Percentiles rank a stretch among this genome's conserved stretches.
These are phyloP conservation scores for Lordiphosa clarofinis DNA, from an alignment of 1,140 invertebrate species.

Conservation along the genomic window DNA sequence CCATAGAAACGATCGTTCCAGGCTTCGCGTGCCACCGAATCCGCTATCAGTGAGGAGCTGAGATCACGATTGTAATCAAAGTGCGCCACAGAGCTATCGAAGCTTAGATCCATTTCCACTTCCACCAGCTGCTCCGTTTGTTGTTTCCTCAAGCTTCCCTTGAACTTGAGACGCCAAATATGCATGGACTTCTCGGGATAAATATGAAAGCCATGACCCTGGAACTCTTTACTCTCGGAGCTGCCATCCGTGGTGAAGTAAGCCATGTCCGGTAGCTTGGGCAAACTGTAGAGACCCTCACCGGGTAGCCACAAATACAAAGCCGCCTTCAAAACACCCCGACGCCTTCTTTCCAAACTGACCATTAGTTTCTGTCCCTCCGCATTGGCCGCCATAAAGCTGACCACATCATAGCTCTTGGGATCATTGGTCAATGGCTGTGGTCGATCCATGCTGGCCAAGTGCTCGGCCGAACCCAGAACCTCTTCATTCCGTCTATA, in stretches of 20 bases:
- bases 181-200: conserved; percentile 65
- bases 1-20: conserved; percentile 72
- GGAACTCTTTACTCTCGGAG: conserved; percentile 58
- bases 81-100: conserved; percentile 43
- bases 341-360: conserved; percentile 52
- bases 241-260: conserved; percentile 64
- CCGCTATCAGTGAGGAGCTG: conserved; percentile 64
- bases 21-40: conserved; percentile 69
- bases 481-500: conserved; percentile 55
- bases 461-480: conserved; percentile 30
- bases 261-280: conserved; percentile 66
- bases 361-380: conserved; percentile 61
- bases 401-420: conserved; percentile 71
- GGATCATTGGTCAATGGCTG: conserved; percentile 58
- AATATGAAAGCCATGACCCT: conserved; percentile 60
- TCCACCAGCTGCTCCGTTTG: too few relatives aligned
- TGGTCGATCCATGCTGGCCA: conserved; percentile 53
- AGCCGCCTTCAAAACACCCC: conserved; percentile 60
- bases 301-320: conserved; percentile 64
- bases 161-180: too few relatives aligned
- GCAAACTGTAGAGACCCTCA: conserved; percentile 37
- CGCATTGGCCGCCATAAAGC: conserved; percentile 64
- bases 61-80: conserved; percentile 70
- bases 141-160: too few relatives aligned
- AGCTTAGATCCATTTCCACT: conserved; percentile 53